Base-by-base conservation (phyloP, 2,113 vertebrate genomes). In the Athene noctua region DNA sequence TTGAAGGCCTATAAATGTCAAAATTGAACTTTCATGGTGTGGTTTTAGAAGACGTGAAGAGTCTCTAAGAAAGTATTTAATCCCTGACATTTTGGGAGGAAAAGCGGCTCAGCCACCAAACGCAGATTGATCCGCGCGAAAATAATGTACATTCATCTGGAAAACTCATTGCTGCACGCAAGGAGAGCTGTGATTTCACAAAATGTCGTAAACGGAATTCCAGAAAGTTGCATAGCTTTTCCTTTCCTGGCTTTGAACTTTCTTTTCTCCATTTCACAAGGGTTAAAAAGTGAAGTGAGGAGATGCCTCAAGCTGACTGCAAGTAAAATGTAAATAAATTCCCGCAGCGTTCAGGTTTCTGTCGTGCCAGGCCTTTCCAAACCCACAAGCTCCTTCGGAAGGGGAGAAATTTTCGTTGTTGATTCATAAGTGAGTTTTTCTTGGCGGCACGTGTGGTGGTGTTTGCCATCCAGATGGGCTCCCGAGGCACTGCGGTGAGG, bases 341-440 rank as follows among this genome's bases (percentile, higher is more conserved):
- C 80, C 59, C 12, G 36, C 75, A 71, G 72, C 19, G n/a, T 47
- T 86, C 63, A 38, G 59, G 77, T 80, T 95, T 86, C 89, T 81
- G 63, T 55, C 51, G 11, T 73, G 89, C 80, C 94, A 22, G 59
- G 3, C 47, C 55, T 61, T 88, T 93, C 96, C 96, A 94, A 94
- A 95, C 23, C 89, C 94, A 65, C 91, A 85, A 94, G 86, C 80
- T 95, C 88, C 88, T 86, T 92, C 49, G 68, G 89, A 91, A 95
- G 92, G 95, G 91, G 84, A 86, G 84, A 91, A 68, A 72, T 72
- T 86, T 72, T 86, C 34, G 23, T 68, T 96, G 96, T 96, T 86
- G 96, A 94, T 95, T 95, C 95, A 62, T 47, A n/a, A 90, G 90
- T 32, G 89, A 97, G 95, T 96, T 98, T 97, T 94, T 95, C 96